Base-by-base conservation (phyloP, 2,888 invertebrate species). In the Hypsopygia costalis region DNA sequence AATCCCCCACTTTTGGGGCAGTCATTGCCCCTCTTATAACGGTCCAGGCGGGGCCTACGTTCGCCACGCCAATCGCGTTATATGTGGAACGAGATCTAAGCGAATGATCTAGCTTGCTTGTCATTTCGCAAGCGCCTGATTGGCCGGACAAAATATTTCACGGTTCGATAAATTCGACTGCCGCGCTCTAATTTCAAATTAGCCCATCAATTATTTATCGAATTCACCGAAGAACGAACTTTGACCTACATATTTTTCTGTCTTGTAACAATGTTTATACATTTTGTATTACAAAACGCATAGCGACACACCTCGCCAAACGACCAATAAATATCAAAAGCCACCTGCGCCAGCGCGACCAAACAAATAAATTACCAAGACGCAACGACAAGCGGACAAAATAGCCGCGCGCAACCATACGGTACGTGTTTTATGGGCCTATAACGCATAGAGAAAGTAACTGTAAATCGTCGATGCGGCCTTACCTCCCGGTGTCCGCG, bases 91-190 rank as follows among this genome's bases (percentile, higher is more conserved):
- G 69, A 25, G 25, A 81, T 83, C 83, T 82, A 85, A 85, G 74
- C 83, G 83, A 82, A 81, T 82, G 81, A 85, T 86, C 87, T 88
- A 87, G 85, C 80, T 63, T 54, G 71, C 77, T 69, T 82, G 87
- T 87, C 87, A 86, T 79, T 83, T 82, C 69, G 85, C 83, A 71
- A 73, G 68, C 77, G 58, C 69, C 71, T 64, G 79, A 88, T 88
- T 88, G 87, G 87, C 69, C 68, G 57, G 61, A 25, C 62, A 69
- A 74, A 76, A 71, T 70, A 66, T 65, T 70, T 67, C 64, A 63
- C 60, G 62, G 58, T 58, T 57, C 62, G 61, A 60, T 69, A 68
- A 70, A 62, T 78, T 78, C 69, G 73, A 72, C 16, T 31, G n/a
- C 21, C 58, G 55, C 67, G 81, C 75, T 80, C 79, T 74, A 80